Evolutionary conservation across 2,113 vertebrate genomes (phyloP), one percentile per base, ranked within the genome.

Genomic region (Casuarius casuarius): DNA sequence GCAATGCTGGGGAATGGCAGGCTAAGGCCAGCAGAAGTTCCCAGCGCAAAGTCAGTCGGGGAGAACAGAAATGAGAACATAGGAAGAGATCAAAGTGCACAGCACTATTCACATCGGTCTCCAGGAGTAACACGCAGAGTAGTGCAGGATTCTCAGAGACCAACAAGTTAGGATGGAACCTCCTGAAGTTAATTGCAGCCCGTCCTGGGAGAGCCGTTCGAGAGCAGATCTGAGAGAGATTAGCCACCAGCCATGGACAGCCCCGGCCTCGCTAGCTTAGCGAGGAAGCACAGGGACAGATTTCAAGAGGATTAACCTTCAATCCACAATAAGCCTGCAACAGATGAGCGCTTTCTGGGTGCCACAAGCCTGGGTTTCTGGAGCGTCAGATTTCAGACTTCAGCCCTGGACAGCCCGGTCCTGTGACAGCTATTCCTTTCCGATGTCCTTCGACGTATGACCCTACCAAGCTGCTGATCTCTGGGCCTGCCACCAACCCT

Each of bases 41-140:
- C 79, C 38, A 82, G 75, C 13, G 88, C 85, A 90, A 85, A 82
- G 66, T 71, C 83, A 75, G 82, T 87, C 72, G 40, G 35, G 88
- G 83, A 74, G 56, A 82, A 72, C 21, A 35, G 79, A 35, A 88
- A 87, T 29, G 54, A 76, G 26, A 88, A 26, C n/a, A 46, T 73
- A 38, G 35, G 22, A 52, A 90, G 35, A 78, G 38, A 74, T 31
- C 54, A 92, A 49, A 77, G 29, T 0, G 0, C 17, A 86, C 12
- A 70, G 44, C 19, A 48, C 48, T 7, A 62, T 71, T 62, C 68
- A 83, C 80, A 80, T 28, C 15, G 23, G 40, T 11, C 78, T 80
- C 61, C 59, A 62, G 33, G 4, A 86, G 10, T 49, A 62, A 48
- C 25, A 18, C 14, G 63, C 14, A 90, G 67, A 92, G 7, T 10